Conservation (phyloP, 2,888 invertebrate species). For the Drymonia ruficornis region DNA sequence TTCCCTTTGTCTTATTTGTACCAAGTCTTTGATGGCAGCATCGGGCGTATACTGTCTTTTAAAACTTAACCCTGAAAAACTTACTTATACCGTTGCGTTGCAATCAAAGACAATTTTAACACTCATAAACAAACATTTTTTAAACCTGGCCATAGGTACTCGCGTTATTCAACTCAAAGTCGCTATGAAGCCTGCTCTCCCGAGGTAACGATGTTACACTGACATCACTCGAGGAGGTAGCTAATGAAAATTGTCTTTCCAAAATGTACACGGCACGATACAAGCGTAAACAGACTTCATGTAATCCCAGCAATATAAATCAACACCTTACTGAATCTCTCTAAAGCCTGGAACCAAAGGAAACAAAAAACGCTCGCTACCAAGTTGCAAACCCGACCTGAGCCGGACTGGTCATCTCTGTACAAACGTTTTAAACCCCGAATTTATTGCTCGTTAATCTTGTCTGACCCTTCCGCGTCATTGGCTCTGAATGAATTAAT, state of each 20-base stretch:
- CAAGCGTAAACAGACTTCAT: too few species aligned
- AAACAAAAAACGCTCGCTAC: background rate
- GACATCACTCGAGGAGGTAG: background rate
- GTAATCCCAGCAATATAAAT: too few species aligned
- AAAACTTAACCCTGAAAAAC: too few species aligned
- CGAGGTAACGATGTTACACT: background rate
- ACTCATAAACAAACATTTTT: too few species aligned
- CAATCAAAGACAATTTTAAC: too few species aligned
- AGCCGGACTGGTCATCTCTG: conserved; percentile 30
- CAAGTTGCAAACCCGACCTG: background rate
- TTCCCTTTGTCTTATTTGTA: too few species aligned
- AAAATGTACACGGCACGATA: background rate
- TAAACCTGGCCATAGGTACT: background rate
- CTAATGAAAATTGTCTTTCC: background rate
- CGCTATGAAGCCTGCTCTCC: background rate
- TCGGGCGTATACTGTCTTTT: too few species aligned
- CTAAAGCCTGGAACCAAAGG: too few species aligned
- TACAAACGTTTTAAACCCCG: conserved; percentile 38
- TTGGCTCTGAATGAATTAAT: conserved; percentile 55
- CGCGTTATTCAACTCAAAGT: background rate
- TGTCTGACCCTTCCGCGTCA: conserved; percentile 62
- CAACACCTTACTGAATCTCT: too few species aligned
- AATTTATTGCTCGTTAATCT: conserved; percentile 61
- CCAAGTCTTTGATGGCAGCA: too few species aligned
- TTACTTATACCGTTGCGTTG: too few species aligned